These are phyloP conservation scores for Anoncus sp. DNA, from an alignment of 2,888 invertebrate species.

Conservation along the genomic window DNA sequence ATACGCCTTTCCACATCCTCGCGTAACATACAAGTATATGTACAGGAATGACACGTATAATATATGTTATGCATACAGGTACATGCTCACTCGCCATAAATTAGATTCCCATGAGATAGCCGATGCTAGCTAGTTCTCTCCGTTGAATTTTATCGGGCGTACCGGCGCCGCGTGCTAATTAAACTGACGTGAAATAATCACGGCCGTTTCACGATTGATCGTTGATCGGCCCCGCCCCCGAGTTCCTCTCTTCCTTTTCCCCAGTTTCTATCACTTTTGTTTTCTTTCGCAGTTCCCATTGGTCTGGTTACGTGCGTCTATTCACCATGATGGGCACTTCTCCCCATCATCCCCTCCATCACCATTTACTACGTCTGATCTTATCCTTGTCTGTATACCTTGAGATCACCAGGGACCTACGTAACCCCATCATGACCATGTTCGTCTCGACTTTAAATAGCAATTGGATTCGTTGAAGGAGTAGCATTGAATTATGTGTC, in stretches of 20 bases:
- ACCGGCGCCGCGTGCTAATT: slow-evolving; percentile 82
- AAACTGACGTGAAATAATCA: slow-evolving; percentile 83
- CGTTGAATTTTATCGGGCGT: slow-evolving; percentile 80
- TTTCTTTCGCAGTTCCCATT: slow-evolving; percentile 30
- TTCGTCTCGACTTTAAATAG: neutral
- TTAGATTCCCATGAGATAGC: slow-evolving; percentile 82
- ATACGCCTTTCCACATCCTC: slow-evolving; percentile 44
- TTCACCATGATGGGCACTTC: slow-evolving; percentile 27
- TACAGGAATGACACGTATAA: slow-evolving; percentile 15
- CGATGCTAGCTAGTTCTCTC: slow-evolving; percentile 78
- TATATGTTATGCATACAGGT: slow-evolving; percentile 44
- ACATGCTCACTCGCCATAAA: slow-evolving; percentile 79
- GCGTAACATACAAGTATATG: slow-evolving; percentile 24
- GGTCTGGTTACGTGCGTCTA: slow-evolving; percentile 29
- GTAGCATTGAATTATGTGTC: neutral
- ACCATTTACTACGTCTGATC: slow-evolving; percentile 24
- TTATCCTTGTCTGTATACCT: neutral
- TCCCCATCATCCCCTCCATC: slow-evolving; percentile 10
- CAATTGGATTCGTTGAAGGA: neutral
- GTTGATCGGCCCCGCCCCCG: slow-evolving; percentile 79
- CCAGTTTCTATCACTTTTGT: slow-evolving; percentile 34
- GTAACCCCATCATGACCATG: neutral
- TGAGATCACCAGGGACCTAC: neutral
- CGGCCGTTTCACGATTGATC: slow-evolving; percentile 81
- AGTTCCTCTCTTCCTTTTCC: slow-evolving; percentile 42